Evolutionary conservation across 2,888 invertebrate genomes (phyloP).

Genomic region (Ophion ventricosus): DNA sequence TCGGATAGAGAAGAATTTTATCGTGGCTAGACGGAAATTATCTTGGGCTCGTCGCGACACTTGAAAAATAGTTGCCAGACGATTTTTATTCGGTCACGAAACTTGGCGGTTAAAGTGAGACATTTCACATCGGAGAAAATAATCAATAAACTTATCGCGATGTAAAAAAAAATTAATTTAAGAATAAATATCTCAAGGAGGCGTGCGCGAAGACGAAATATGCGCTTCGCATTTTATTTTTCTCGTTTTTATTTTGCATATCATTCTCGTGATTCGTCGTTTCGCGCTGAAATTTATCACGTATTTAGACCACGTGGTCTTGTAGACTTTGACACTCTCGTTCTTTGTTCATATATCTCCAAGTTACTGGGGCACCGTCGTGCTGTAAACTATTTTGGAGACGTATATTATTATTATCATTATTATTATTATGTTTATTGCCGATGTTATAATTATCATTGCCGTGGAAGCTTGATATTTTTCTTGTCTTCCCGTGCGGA

Average conservation of each 20-base stretch:
- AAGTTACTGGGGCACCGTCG: not conserved
- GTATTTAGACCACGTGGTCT: conserved; percentile 13
- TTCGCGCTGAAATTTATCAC: conserved; percentile 2
- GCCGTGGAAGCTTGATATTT: too few species aligned
- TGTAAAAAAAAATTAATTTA: not conserved
- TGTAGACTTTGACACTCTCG: conserved; percentile 4
- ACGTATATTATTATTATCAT: too few species aligned
- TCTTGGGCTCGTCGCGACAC: not conserved
- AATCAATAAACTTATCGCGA: not conserved
- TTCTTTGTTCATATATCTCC: not conserved
- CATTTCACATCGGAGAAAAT: not conserved
- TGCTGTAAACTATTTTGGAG: not conserved
- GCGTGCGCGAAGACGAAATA: not conserved
- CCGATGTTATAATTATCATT: too few species aligned
- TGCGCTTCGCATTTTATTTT: not conserved
- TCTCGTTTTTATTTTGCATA: not conserved
- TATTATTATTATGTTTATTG: too few species aligned
- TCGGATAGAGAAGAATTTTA: not conserved
- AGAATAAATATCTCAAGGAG: not conserved
- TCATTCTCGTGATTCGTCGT: not conserved
- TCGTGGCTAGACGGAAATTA: conserved; percentile 2
- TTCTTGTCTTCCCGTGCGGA: too few species aligned
- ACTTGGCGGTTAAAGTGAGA: not conserved
- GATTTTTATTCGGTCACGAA: not conserved
- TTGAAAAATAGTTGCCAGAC: conserved; percentile 1